Evolutionary conservation across 2,888 invertebrate species (phyloP).

Genomic region (Acanthoscelides obtectus): DNA sequence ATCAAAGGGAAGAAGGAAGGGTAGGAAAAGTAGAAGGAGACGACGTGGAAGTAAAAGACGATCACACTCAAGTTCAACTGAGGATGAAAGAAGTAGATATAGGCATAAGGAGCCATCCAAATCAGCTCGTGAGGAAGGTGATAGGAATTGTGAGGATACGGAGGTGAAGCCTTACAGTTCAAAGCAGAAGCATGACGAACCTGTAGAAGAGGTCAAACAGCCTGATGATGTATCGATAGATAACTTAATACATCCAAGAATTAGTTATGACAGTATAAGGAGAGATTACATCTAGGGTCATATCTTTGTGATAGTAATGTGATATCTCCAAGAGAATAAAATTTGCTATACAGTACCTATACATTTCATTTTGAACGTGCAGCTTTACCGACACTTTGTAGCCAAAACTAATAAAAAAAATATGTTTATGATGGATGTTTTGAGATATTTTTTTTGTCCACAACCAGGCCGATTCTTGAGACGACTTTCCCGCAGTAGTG

Average conservation of each 20-base stretch:
- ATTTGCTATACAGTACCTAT: no score
- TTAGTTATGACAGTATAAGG: not conserved
- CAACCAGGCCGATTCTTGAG: no score
- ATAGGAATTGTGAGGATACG: not conserved
- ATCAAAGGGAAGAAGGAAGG: constrained; percentile 7
- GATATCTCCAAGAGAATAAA: no score
- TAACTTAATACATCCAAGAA: not conserved
- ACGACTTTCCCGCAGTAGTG: no score
- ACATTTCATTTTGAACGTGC: no score
- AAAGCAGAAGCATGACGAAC: not conserved
- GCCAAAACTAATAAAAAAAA: no score
- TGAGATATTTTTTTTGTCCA: no score
- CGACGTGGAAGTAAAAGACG: constrained; percentile 5
- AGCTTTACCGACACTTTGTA: no score
- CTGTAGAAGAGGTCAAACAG: not conserved
- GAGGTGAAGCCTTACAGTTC: not conserved
- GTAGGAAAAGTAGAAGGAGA: constrained; percentile 8
- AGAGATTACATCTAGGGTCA: not conserved
- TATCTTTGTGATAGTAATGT: not conserved
- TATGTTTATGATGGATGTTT: no score
- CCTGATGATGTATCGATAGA: not conserved
- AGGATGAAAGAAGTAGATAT: constrained; percentile 5
- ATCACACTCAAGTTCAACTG: constrained; percentile 4
- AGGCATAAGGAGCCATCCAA: not conserved
- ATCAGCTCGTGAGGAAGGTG: not conserved